These are phyloP conservation scores for Campylorhamphus procurvoides DNA, from an alignment of 2,113 vertebrate species.

Conservation along the genomic window DNA sequence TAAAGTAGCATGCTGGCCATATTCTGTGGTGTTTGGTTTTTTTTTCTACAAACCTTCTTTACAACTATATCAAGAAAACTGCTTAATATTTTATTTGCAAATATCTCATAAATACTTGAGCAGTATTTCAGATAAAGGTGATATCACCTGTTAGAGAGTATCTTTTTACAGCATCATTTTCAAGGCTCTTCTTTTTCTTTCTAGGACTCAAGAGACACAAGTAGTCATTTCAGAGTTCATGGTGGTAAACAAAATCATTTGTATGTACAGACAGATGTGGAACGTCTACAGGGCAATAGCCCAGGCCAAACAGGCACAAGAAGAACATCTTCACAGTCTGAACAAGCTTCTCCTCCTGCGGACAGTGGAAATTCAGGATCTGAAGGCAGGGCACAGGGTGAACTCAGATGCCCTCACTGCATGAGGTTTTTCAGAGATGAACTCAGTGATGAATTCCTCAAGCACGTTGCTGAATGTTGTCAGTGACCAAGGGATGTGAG, in stretches of 20 bases:
- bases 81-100: not conserved
- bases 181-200: not conserved
- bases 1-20: not conserved
- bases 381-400: constrained; percentile 65
- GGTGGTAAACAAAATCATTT: constrained; percentile 66
- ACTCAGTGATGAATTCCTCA: constrained; percentile 81
- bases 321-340: constrained; percentile 9
- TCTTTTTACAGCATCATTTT: not conserved
- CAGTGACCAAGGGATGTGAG: constrained; percentile 54
- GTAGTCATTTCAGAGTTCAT: constrained; percentile 66
- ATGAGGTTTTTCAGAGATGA: constrained; percentile 78
- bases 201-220: constrained; percentile 75
- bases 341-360: not conserved
- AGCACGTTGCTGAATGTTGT: constrained; percentile 86
- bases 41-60: not conserved
- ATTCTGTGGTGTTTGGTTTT: not conserved
- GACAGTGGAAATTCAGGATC: not conserved
- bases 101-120: not conserved
- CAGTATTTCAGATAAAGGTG: not conserved
- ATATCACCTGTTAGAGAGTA: not conserved
- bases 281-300: constrained; percentile 41
- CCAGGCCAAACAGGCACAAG: constrained; percentile 41
- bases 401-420: constrained; percentile 89
- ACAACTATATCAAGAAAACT: not conserved
- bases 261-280: not conserved